Base-by-base conservation (phyloP, 2,797 vertebrate genomes). In the Lutjanus argentimaculatus region DNA sequence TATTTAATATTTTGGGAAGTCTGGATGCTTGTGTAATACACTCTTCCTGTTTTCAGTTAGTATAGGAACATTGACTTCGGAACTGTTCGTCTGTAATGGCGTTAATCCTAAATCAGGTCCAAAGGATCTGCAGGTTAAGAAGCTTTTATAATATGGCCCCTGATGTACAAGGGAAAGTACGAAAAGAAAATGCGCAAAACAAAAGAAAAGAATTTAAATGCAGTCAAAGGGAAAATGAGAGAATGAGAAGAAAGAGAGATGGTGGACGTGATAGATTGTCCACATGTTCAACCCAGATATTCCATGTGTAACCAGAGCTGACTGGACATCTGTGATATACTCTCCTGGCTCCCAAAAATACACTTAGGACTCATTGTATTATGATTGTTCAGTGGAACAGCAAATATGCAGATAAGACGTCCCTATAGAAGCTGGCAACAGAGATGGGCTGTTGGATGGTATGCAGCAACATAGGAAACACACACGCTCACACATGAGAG, bases 241-340 rank as follows among this genome's bases (percentile, higher is more conserved):
- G 71, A 77, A 69, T 46, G 21, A 67, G 80, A 77, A 69, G 67
- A 74, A 71, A 73, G 75, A 68, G 83, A 83, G 85, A 91, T 84
- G 86, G 64, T 62, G 75, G 88, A 89, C 43, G 76, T 91, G 90
- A 95, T 95, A 92, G 90, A 87, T 91, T 83, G 82, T 88, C 89
- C 89, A 93, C 87, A 92, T 93, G 93, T 91, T 94, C 51, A 51
- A 78, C 78, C 51, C 73, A 89, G 90, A 89, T 90, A 89, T 85
- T 91, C 80, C 62, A 63, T 30, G 75, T 86, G 92, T 89, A 93
- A 94, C 87, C 67, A 7, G 83, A 95, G 87, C 61, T 81, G 84
- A 83, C 72, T 85, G 83, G 90, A 93, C 91, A 93, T 90, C 90
- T 92, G 92, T 70, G 87, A 92, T 89, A 86, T 64, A 84, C 89